Evolutionary conservation across 1,140 invertebrate species (phyloP).

Genomic region (Scylla paramamosain): DNA sequence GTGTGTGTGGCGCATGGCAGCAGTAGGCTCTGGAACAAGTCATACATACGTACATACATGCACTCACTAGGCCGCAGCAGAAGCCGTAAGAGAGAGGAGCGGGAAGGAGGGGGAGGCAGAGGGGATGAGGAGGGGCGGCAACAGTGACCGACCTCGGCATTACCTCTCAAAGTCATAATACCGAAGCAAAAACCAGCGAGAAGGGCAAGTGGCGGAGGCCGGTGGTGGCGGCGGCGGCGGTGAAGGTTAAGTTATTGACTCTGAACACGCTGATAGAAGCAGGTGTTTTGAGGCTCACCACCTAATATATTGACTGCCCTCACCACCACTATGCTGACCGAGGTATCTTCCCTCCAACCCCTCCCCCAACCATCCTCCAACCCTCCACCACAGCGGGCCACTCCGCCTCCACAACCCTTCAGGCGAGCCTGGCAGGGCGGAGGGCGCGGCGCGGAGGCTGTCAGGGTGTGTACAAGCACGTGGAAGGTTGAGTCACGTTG

Average conservation of each 20-base stretch:
- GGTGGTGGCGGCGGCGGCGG: not conserved
- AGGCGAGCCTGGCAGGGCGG: not conserved
- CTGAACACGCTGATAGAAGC: not conserved
- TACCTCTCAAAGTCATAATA: not conserved
- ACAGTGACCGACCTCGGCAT: not conserved
- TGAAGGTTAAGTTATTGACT: constrained; percentile 7
- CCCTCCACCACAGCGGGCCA: not conserved
- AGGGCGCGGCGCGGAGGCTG: not conserved
- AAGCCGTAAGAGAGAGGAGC: not conserved
- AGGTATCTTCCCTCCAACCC: not conserved
- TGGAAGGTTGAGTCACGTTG: constrained; percentile 11
- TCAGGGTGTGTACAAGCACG: not conserved
- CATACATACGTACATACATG: not conserved
- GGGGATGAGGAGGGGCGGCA: not conserved
- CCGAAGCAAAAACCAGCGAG: not conserved
- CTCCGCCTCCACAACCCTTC: not conserved
- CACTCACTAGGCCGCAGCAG: not conserved
- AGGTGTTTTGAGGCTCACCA: not conserved
- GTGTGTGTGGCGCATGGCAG: too few relatives aligned
- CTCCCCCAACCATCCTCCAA: not conserved
- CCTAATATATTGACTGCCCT: not conserved
- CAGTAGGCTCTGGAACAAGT: too few relatives aligned
- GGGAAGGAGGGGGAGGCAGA: not conserved
- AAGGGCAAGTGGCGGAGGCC: not conserved
- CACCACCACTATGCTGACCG: too few relatives aligned